Base-by-base conservation (phyloP, 2,797 vertebrate genomes). In the Sebastes matsubarae region DNA sequence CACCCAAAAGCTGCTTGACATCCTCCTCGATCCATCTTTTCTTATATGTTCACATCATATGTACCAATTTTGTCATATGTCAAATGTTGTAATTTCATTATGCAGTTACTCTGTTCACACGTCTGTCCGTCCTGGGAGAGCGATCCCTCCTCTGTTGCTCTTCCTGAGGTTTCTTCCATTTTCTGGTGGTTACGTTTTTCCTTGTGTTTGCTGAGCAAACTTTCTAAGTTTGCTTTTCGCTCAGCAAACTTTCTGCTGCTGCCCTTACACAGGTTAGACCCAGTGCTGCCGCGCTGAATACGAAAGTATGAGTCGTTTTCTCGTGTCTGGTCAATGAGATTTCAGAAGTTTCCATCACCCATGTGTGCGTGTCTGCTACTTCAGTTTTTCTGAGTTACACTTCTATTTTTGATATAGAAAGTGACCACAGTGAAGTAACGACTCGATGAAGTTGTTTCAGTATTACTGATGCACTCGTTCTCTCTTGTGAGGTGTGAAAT, bases 401-500 rank as follows among this genome's bases (percentile, higher is more conserved):
- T 16, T 72, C 65, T 69, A 32, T 58, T 58, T 67, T 52, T 25
- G n/a, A 77, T 25, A 5, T 20, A 27, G 13, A 55, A 13, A 29
- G 58, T 18, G 6, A 27, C 34, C 1, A 2, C n/a, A 61, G 20
- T 25, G 8, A 58, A n/a, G 22, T 10, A 7, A 36, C 4, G 0
- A n/a, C 25, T 12, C 11, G 6, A 29, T 10, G 2, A 27, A 22
- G 3, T 20, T 6, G 11, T 72, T 68, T 78, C 20, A 29, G 16
- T 63, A 63, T 70, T n/a, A 30, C 22, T 4, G 13, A 30, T 5
- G 8, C 24, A 0, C 27, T 50, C 1, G 4, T 4, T 58, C 6
- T 50, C 24, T 78, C 32, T 18, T 6, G 5, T 75, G 16, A 68
- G 29, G 50, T 46, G 69, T 71, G 69, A 77, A 54, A 52, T 13